Conservation (phyloP, 1,140 invertebrate genomes). For the Aphaenogaster ashmeadi region DNA sequence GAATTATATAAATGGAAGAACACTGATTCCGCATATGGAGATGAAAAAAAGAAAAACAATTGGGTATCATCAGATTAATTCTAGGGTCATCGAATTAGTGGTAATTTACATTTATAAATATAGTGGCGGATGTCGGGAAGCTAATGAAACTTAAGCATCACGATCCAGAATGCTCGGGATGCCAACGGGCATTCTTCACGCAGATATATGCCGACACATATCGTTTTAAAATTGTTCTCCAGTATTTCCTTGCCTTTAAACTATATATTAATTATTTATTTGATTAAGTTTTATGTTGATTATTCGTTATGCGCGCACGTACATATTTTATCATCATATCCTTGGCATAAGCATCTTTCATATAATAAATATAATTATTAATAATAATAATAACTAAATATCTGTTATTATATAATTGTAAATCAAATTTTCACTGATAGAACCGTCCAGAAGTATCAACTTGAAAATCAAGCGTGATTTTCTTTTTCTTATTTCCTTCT, state of each 20-base stretch:
- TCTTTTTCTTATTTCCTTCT: background rate
- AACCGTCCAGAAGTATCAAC: background rate
- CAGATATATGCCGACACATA: background rate
- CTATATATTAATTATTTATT: constrained; percentile 27
- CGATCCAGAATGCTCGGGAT: background rate
- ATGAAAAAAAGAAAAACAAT: background rate
- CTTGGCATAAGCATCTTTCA: background rate
- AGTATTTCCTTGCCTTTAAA: background rate
- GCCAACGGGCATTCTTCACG: background rate
- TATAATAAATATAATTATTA: background rate
- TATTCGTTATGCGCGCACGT: background rate
- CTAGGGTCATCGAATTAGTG: background rate
- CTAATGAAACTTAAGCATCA: constrained; percentile 18
- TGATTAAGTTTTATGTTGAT: background rate
- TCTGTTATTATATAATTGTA: background rate
- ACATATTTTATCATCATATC: background rate
- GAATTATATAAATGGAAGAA: background rate
- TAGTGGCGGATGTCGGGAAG: background rate
- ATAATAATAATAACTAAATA: constrained; percentile 20
- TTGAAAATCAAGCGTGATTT: background rate
- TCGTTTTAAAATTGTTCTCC: background rate
- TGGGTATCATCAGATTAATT: background rate
- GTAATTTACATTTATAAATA: constrained; percentile 31
- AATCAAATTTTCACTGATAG: background rate
- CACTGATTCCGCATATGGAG: background rate